Base-by-base conservation (phyloP, 2,113 vertebrate species). In the Syngnathus scovelli region DNA sequence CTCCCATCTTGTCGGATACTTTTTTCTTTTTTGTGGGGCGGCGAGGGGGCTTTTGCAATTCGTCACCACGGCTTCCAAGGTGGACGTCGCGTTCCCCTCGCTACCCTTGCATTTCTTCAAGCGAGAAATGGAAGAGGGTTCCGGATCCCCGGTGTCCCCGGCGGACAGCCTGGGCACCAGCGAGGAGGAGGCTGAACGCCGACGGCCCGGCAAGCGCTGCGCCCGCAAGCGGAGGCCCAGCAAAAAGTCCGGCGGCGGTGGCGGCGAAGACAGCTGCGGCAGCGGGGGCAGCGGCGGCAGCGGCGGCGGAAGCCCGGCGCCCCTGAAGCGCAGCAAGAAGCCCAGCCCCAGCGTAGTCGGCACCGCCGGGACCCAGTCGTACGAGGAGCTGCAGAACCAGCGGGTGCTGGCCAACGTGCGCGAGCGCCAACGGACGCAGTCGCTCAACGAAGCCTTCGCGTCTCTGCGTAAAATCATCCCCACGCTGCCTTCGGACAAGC, bases 311-410 rank as follows among this genome's bases (percentile, higher is more conserved):
- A 91, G 91, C 67, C 90, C 90, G 41, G 83, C 84, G 0, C 83
- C 88, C 3, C 77, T 70, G 6, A 93, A 93, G 52, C 78, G 91
- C 43, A 83, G 71, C 59, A 92, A 91, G 23, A 93, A 92, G 37
- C 75, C 85, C 8, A 93, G 90, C 55, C 91, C 91, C 43, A 88
- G 13, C 27, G 55, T 27, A 7, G 13, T 12, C 54, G 23, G 54
- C 12, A 7, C 13, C 55, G 13, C 77, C 83, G 86, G 87, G 66
- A 75, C 73, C 0, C 92, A 92, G 83, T 92, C 92, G 0, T 93
- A 89, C 82, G 92, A 93, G 86, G 92, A 93, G 83, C 87, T 93
- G 80, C 92, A 93, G 87, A 93, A 92, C 81, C 92, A 93, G 88
- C 85, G 92, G 8, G 86, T 91, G n/a, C 87, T 93, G 74, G 92